Base-by-base conservation (phyloP, 2,888 invertebrate genomes). In the Sarcophaga rosellei region DNA sequence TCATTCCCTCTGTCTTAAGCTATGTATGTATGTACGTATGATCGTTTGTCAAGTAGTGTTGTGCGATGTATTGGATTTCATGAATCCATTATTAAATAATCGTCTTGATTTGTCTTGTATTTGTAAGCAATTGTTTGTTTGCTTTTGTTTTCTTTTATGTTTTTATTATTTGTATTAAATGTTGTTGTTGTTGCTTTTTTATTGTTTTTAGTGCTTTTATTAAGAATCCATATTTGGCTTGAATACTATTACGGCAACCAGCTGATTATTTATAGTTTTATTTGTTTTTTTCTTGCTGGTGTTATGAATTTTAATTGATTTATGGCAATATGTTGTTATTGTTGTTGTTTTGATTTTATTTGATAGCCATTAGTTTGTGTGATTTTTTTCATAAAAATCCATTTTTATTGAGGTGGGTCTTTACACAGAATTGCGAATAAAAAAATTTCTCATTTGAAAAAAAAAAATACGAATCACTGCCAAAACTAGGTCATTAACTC, bases 251-350 rank as follows among this genome's bases (percentile, higher is more conserved):
- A 75, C 70, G 78, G 74, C 81, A 74, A 84, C 69, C 86, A 84
- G 86, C 83, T 83, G 86, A 83, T 69, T 82, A 10, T 35, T 35
- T 10, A 35, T 47, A 17, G 21, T 68, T 77, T 35, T 77, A 68
- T 72, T 66, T 53, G 17, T 59, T 74, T 62, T 72, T 68, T 63
- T 66, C 20, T 35, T 75, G 74, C 81, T 65, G 77, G 53, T 81
- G 74, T 66, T 86, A 75, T 86, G 79, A 86, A 86, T 86, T 86
- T 86, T 84, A 86, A 86, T 86, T 81, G 78, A 86, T 81, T 86
- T 86, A 86, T 86, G 86, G 86, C 86, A 81, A 86, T 62, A 66
- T 78, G 78, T 75, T 75, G 69, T 84, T 83, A 77, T 66, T 65
- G 62, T 70, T 53, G 47, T 45, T 83, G 17, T 82, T 73, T 61